phyloP scores from a whole-genome alignment of 2,797 vertebrate genomes.

The Loriculus beryllinus region DNA sequence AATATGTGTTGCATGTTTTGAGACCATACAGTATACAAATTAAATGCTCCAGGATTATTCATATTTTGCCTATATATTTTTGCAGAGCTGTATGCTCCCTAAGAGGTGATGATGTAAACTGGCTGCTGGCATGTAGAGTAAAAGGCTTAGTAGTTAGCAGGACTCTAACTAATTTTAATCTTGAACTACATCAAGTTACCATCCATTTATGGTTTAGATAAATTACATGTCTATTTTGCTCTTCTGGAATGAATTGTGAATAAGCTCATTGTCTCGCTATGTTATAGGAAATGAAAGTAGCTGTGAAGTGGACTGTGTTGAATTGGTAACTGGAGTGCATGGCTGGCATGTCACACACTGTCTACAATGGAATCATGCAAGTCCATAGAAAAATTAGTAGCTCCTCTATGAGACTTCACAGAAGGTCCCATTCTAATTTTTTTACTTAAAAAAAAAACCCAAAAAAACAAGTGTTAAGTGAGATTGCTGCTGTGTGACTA shows the following conservation, averaged over 20 bases:
- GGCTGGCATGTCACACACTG: conserved; percentile 41
- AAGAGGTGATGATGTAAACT: not conserved
- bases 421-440: not conserved
- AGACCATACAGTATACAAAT: not conserved
- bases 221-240: conserved; percentile 74
- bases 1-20: not conserved
- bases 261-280: conserved; percentile 73
- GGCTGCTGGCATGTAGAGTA: not conserved
- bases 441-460: not conserved
- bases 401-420: not conserved
- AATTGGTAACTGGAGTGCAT: conserved; percentile 45
- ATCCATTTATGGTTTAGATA: conserved; percentile 77
- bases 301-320: not conserved
- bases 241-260: conserved; percentile 77
- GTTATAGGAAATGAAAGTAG: conserved; percentile 68
- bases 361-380: conserved; percentile 42
- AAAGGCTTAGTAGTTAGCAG: conserved; percentile 37
- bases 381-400: conserved; percentile 26
- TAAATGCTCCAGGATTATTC: not conserved
- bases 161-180: conserved; percentile 33
- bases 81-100: not conserved
- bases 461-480: not conserved
- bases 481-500: not conserved
- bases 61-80: not conserved
- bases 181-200: conserved; percentile 60